Percentiles rank a stretch among this genome's conserved stretches.
Conservation (phyloP, 2,888 invertebrate genomes). For the Palloptera scutellata region DNA sequence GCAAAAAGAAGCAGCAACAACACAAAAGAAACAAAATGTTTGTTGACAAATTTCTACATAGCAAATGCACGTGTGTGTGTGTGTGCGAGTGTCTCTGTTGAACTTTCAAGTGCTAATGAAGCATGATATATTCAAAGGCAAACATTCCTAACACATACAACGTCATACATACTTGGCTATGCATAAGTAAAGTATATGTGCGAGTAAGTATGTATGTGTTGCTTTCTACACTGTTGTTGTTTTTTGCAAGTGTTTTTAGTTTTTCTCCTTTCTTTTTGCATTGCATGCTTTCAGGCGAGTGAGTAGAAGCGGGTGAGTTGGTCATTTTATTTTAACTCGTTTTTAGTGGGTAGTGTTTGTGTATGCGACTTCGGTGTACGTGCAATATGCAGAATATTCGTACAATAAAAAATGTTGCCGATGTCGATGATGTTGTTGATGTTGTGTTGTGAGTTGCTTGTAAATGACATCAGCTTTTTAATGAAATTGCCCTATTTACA, state of each 20-base stretch:
- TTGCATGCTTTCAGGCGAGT: constrained; percentile 10
- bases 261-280: background rate
- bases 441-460: background rate
- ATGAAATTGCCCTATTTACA: constrained; percentile 15
- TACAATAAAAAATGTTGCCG: no score
- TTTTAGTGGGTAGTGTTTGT: background rate
- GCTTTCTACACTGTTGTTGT: background rate
- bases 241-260: background rate
- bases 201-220: background rate
- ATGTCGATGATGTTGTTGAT: background rate
- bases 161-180: background rate
- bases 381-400: no score
- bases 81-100: constrained; percentile 23
- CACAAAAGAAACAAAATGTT: constrained; percentile 21
- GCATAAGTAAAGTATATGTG: background rate
- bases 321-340: background rate
- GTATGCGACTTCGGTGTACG: background rate
- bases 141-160: background rate
- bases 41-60: constrained; percentile 39
- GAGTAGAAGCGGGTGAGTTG: background rate
- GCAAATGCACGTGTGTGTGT: background rate
- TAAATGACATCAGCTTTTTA: constrained; percentile 25
- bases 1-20: constrained; percentile 10
- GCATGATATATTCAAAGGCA: constrained; percentile 38
- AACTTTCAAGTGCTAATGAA: constrained; percentile 43